phyloP scores from a whole-genome alignment of 1,140 invertebrate species.

The Drosophila virilis region DNA sequence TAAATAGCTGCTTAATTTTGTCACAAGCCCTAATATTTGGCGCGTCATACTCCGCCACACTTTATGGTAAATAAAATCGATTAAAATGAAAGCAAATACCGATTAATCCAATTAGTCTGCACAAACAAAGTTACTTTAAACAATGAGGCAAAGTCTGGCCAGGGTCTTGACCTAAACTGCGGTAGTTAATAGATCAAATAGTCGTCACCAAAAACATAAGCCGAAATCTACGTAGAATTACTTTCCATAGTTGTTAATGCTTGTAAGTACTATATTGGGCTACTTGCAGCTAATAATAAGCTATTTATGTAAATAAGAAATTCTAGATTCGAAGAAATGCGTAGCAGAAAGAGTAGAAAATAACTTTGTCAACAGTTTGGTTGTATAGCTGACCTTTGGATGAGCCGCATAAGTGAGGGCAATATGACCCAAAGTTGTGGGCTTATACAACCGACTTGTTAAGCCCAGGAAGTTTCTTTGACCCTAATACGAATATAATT shows the following conservation, averaged over 20 bases:
- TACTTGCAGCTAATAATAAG: neutral
- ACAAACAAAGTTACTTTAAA: neutral
- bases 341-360: neutral
- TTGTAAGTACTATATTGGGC: neutral
- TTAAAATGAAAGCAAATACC: constrained; percentile 5
- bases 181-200: neutral
- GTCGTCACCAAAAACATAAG: neutral
- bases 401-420: too few species aligned
- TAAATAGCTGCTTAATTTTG: neutral
- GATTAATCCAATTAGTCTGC: constrained; percentile 12
- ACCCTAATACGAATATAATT: constrained; percentile 18
- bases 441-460: neutral
- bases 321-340: neutral
- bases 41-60: neutral
- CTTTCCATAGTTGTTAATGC: neutral
- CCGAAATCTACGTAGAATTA: neutral
- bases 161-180: neutral
- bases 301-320: too few species aligned
- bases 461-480: neutral
- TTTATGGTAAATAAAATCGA: constrained; percentile 9
- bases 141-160: neutral
- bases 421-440: too few species aligned
- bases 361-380: neutral
- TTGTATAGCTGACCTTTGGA: neutral
- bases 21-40: neutral